phyloP scores from a whole-genome alignment of 2,113 vertebrate species.

The Nothoprocta pentlandii region DNA sequence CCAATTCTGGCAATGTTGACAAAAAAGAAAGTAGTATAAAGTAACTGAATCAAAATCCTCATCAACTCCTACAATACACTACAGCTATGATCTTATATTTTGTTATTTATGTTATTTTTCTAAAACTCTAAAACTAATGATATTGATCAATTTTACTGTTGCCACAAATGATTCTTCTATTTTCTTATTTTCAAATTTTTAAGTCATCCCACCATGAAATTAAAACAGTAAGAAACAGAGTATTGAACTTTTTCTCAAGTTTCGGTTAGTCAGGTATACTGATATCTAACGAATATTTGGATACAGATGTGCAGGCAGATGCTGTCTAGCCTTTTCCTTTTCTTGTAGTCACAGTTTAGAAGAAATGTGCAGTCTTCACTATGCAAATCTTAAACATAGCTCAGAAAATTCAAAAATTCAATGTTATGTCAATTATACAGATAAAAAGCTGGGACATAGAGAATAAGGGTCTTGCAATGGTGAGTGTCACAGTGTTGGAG shows the following conservation, averaged over 20 bases:
- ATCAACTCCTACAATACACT: not conserved
- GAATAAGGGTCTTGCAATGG: not conserved
- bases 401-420: not conserved
- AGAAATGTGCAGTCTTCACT: not conserved
- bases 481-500: not conserved
- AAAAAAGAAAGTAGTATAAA: not conserved
- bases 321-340: not conserved
- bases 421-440: not conserved
- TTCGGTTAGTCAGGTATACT: not conserved
- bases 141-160: not conserved
- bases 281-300: not conserved
- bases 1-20: not conserved
- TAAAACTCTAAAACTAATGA: not conserved
- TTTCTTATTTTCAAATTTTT: not conserved
- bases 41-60: not conserved
- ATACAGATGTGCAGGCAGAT: not conserved
- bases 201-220: not conserved
- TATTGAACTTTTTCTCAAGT: not conserved
- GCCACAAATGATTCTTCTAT: accelerated
- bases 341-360: too few relatives aligned
- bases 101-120: not conserved
- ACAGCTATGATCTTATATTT: not conserved
- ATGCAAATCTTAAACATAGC: not conserved
- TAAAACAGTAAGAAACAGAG: not conserved
- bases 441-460: not conserved